These are phyloP conservation scores for Drosophila sulfurigaster DNA, from an alignment of 1,140 invertebrate species.

Conservation along the genomic window DNA sequence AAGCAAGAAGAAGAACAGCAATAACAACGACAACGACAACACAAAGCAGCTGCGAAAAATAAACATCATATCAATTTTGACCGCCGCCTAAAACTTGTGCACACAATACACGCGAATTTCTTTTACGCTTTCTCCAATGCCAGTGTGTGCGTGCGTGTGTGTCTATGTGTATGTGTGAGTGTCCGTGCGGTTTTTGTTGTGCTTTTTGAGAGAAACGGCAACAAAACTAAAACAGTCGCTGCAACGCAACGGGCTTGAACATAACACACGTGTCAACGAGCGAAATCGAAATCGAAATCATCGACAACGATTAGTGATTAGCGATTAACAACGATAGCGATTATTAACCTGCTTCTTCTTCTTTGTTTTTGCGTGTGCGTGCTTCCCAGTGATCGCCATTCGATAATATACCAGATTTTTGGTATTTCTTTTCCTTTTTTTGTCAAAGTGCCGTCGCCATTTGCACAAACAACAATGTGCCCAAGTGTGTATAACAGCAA, in stretches of 20 bases:
- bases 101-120: constrained; percentile 10
- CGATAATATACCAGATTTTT: not conserved
- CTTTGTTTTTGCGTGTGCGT: constrained; percentile 1
- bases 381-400: not conserved
- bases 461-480: not conserved
- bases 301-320: not conserved
- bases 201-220: not conserved
- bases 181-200: not conserved
- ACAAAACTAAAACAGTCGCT: not conserved
- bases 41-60: constrained; percentile 14
- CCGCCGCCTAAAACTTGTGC: constrained; percentile 31
- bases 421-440: constrained; percentile 2
- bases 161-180: no score
- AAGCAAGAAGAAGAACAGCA: constrained; percentile 12
- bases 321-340: constrained; percentile 1
- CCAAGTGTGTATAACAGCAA: not conserved
- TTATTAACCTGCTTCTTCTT: not conserved
- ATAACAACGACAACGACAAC: constrained; percentile 15
- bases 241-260: not conserved
- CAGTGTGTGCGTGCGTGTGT: not conserved
- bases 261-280: not conserved
- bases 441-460: not conserved
- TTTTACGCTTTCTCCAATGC: not conserved
- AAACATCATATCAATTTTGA: constrained; percentile 13
- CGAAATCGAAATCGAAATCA: not conserved